These are phyloP conservation scores for Ophioninae sp. DNA, from an alignment of 2,888 invertebrate species.

Conservation along the genomic window DNA sequence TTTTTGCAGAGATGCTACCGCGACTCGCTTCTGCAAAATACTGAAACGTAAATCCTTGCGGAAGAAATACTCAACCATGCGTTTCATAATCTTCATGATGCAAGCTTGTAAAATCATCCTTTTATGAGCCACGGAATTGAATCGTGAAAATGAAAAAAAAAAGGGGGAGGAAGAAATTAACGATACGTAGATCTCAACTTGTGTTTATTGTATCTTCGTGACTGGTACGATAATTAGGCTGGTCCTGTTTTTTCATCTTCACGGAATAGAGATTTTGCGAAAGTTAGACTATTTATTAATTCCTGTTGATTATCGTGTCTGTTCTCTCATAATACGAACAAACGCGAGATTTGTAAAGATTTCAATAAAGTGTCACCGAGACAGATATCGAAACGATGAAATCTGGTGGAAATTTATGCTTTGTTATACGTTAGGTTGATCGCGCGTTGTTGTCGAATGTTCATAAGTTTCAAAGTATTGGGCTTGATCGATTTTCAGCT, in stretches of 20 bases:
- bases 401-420: too few relatives aligned
- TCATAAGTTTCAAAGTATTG: too few relatives aligned
- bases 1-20: too few relatives aligned
- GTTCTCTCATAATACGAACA: conserved; percentile 24
- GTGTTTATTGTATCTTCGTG: conserved; percentile 20
- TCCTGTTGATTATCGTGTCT: conserved; percentile 22
- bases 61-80: neutral
- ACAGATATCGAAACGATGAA: conserved; percentile 15
- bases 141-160: neutral
- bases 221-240: conserved; percentile 34
- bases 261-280: neutral
- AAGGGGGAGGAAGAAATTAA: neutral
- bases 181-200: conserved; percentile 7
- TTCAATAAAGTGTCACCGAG: conserved; percentile 37
- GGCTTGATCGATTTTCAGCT: too few relatives aligned
- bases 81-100: too few relatives aligned
- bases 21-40: too few relatives aligned
- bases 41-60: neutral
- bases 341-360: conserved; percentile 36
- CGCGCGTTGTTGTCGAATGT: too few relatives aligned
- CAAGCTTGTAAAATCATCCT: too few relatives aligned
- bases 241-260: conserved; percentile 30
- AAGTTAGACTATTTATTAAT: conserved; percentile 30
- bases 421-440: too few relatives aligned
- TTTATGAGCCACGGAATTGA: neutral